These are phyloP conservation scores for Latrodectus hesperus DNA, from an alignment of 2,888 invertebrate genomes.

Conservation along the genomic window DNA sequence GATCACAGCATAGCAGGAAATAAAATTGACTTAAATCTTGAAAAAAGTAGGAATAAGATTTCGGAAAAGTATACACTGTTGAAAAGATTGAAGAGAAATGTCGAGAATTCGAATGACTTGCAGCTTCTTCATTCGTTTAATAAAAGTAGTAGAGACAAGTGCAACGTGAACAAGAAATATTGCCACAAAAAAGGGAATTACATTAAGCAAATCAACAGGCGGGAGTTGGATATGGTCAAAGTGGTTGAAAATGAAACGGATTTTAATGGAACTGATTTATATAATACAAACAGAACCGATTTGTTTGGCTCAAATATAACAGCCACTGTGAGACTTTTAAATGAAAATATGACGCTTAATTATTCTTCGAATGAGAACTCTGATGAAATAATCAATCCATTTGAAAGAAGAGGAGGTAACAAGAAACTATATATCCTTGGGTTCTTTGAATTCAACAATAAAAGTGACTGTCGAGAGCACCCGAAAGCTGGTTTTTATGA, in stretches of 20 bases:
- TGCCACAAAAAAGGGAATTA: neutral
- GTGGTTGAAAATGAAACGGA: neutral
- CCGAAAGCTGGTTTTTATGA: constrained; percentile 72
- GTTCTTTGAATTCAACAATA: constrained; percentile 72
- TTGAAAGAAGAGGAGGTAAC: constrained; percentile 25
- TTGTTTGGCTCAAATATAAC: neutral
- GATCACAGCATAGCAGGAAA: too few species aligned
- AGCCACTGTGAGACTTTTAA: neutral
- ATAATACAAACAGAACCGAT: neutral
- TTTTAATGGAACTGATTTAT: neutral
- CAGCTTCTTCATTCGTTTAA: neutral
- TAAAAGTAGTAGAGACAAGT: neutral
- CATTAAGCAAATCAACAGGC: neutral
- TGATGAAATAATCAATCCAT: constrained; percentile 1
- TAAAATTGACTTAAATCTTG: neutral
- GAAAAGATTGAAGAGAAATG: neutral
- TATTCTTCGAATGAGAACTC: neutral
- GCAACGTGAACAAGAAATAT: neutral
- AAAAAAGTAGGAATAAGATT: neutral
- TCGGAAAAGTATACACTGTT: neutral
- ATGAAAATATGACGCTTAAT: neutral
- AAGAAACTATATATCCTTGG: constrained; percentile 72
- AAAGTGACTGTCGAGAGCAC: constrained; percentile 45
- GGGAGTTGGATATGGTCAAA: neutral
- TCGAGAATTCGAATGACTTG: neutral